Evolutionary conservation across 2,888 invertebrate species (phyloP), one percentile per base, ranked within the genome.

Genomic region (Drosophila pullipes): DNA sequence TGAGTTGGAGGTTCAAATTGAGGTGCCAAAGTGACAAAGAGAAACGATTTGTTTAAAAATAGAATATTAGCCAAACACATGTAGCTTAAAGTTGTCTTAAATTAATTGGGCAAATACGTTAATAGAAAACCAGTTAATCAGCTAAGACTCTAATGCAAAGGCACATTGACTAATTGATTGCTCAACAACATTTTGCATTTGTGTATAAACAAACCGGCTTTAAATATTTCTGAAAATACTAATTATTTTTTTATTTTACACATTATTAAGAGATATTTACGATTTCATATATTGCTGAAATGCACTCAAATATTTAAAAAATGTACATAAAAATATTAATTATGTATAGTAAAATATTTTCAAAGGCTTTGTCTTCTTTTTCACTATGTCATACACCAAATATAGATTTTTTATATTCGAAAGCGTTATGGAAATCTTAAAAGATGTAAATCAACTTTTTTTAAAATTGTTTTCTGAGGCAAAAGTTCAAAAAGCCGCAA

Each of bases 121-220:
- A 67, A 54, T 65, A 60, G 41, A 61, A 61, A 81, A 78, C 81
- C 73, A n/a, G 76, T 76, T 78, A 39, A n/a, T 25, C 13, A 47
- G 39, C 30, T 61, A 18, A 13, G 16, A 53, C 13, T 33, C 1
- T 25, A 22, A 35, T 35, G 47, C 7, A 47, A 61, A 60, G 50
- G 35, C 25, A 30, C 30, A n/a, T 71, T 77, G 61, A 71, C 52
- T 58, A 55, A 76, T 61, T 33, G 50, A 53, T 70, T 44, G 35
- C 39, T 22, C 33, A 31, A 57, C 47, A 52, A 16, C 28, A 70
- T 63, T 47, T 35, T 1, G 4, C 10, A 0, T 54, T 22, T 22
- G 22, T 31, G 33, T 53, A 16, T 16, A 18, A 7, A 7, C 6
- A 55, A 18, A 28, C 11, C 11, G 28, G 16, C 9, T 28, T 28